phyloP scores from a whole-genome alignment of 1,140 invertebrate genomes.

The Drosophila novamexicana region DNA sequence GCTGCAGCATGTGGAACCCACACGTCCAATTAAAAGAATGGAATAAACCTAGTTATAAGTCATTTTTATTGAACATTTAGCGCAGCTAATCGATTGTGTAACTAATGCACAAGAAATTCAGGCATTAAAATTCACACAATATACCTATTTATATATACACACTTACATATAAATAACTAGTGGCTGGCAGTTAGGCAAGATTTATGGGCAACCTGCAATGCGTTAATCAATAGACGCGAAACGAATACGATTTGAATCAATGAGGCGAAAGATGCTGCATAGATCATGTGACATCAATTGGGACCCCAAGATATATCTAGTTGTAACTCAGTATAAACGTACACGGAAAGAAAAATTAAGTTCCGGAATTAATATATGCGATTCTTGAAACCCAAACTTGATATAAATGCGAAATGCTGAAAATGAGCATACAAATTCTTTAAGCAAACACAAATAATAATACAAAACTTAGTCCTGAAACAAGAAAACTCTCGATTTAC shows the following conservation, averaged over 20 bases:
- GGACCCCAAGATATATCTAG: background rate
- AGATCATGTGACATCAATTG: conserved; percentile 14
- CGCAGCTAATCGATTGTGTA: conserved; percentile 59
- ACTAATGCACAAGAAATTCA: conserved; percentile 9
- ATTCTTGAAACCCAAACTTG: no score
- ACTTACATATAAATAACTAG: conserved; percentile 32
- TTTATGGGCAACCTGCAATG: conserved; percentile 57
- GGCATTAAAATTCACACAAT: conserved; percentile 24
- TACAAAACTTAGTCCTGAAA: no score
- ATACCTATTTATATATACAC: conserved; percentile 1
- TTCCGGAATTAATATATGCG: no score
- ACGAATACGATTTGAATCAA: conserved; percentile 15
- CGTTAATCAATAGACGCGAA: conserved; percentile 46
- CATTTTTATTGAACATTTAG: conserved; percentile 61
- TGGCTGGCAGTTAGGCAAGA: conserved; percentile 48
- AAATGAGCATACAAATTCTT: no score
- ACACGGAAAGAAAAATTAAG: no score
- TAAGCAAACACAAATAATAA: no score
- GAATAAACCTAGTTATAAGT: conserved; percentile 41
- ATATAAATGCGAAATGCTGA: no score
- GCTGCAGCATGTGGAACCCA: conserved; percentile 49
- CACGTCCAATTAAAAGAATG: conserved; percentile 1
- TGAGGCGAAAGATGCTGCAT: conserved; percentile 4
- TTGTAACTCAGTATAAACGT: background rate
- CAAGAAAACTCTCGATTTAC: no score